Percentiles rank a stretch among this genome's conserved stretches.
phyloP scores from a whole-genome alignment of 2,113 vertebrate genomes.

The Dicerorhinus sumatrensis region DNA sequence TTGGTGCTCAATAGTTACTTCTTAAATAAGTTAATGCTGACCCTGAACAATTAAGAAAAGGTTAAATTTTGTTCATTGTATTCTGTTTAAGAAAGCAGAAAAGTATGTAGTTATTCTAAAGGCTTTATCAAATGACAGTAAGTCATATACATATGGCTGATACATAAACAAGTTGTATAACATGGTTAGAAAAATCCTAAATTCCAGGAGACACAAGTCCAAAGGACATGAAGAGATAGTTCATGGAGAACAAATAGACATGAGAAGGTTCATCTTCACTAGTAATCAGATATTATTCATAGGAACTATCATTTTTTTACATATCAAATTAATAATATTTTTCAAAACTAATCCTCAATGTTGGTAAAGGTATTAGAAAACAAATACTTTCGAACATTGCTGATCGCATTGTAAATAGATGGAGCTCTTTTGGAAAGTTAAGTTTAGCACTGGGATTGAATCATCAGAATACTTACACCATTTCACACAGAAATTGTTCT shows the following conservation, averaged over 20 bases:
- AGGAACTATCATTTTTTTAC: neutral
- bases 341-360: neutral
- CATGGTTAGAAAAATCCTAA: neutral
- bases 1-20: neutral
- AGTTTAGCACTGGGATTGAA: neutral
- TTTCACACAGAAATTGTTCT: neutral
- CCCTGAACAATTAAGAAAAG: neutral
- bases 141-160: neutral
- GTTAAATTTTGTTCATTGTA: neutral
- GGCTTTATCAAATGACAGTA: neutral
- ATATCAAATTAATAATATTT: neutral
- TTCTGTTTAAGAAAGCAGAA: conserved; percentile 16
- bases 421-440: neutral
- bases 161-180: neutral
- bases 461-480: neutral
- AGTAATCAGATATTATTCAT: conserved; percentile 3
- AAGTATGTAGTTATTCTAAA: neutral
- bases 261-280: neutral
- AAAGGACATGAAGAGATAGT: neutral
- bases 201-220: neutral
- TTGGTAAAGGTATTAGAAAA: conserved; percentile 1
- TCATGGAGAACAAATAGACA: neutral
- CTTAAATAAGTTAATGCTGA: neutral
- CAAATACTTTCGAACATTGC: neutral
- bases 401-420: neutral